Conservation (phyloP, 2,888 invertebrate genomes). For the Heliconius hortense region DNA sequence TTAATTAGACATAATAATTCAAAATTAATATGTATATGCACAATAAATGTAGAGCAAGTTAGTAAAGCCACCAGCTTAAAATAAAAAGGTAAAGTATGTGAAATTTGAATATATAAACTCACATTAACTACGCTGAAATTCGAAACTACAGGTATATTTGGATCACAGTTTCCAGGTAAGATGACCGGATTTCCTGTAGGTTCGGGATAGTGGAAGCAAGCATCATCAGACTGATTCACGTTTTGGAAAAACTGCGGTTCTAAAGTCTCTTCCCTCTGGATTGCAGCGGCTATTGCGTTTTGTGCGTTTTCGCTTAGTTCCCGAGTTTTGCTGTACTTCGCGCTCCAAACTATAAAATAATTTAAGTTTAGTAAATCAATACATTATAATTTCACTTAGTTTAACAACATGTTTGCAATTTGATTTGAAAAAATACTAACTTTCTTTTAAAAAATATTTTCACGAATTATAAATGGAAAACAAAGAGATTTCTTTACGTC, state of each 20-base stretch:
- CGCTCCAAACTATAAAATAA: constrained; percentile 65
- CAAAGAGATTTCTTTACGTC: no score
- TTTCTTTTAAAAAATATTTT: no score
- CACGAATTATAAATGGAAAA: no score
- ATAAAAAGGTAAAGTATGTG: not conserved
- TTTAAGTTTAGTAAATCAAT: no score
- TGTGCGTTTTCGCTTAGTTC: constrained; percentile 50
- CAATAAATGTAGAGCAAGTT: no score
- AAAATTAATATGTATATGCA: no score
- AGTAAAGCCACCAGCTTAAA: not conserved
- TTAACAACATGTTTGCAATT: no score
- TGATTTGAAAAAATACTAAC: no score
- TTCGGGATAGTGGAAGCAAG: constrained; percentile 70
- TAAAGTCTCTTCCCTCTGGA: constrained; percentile 54
- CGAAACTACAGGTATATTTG: constrained; percentile 55
- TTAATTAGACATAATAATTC: no score
- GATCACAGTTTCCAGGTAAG: constrained; percentile 69
- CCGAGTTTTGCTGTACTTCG: constrained; percentile 63
- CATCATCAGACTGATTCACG: constrained; percentile 56
- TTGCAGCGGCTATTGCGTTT: constrained; percentile 49
- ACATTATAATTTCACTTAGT: no score
- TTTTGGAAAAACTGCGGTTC: constrained; percentile 54
- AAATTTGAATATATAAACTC: constrained; percentile 20
- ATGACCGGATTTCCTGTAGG: constrained; percentile 54
- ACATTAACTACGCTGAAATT: constrained; percentile 58